phyloP scores from a whole-genome alignment of 1,140 invertebrate genomes.

The Zaprionus tsacasi region DNA sequence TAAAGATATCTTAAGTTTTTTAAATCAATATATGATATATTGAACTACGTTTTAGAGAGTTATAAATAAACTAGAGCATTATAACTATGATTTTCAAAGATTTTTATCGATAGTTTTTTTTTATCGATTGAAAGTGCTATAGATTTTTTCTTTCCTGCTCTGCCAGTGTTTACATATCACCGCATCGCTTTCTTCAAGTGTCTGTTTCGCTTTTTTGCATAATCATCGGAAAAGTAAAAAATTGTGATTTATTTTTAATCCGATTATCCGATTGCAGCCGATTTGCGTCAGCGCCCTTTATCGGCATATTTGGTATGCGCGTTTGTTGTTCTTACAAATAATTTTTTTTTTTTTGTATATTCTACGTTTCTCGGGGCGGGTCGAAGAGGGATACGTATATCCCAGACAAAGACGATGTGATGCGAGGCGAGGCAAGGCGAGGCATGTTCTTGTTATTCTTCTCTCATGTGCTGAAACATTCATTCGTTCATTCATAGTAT shows the following conservation, averaged over 20 bases:
- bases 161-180: too few species aligned
- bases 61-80: too few species aligned
- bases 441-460: constrained; percentile 9
- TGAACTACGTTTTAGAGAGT: too few species aligned
- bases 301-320: constrained; percentile 48
- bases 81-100: too few species aligned
- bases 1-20: not conserved
- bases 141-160: too few species aligned
- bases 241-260: constrained; percentile 45
- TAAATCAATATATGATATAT: too few species aligned
- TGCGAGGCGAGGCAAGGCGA: not conserved
- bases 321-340: constrained; percentile 52
- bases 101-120: too few species aligned
- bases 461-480: constrained; percentile 54
- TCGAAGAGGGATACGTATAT: not conserved
- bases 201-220: constrained; percentile 6
- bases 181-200: not conserved
- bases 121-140: too few species aligned
- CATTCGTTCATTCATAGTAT: constrained; percentile 40
- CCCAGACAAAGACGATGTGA: not conserved
- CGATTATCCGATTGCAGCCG: constrained; percentile 32
- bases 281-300: constrained; percentile 62
- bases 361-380: too few species aligned
- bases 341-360: constrained; percentile 40
- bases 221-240: constrained; percentile 15